phyloP scores from a whole-genome alignment of 2,113 vertebrate species.

The Strix aluco region DNA sequence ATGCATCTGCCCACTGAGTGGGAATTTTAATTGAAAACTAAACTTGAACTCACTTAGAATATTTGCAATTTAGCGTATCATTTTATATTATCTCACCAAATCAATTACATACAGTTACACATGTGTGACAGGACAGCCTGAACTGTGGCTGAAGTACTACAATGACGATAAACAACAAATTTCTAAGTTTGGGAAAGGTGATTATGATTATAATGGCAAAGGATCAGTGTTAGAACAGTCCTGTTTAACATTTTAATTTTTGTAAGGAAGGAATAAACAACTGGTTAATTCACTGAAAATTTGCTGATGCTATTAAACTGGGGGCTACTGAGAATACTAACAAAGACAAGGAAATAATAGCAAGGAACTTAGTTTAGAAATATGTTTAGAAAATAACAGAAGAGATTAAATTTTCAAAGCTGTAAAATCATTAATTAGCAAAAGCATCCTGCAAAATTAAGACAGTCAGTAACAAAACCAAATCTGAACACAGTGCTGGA shows the following conservation, averaged over 20 bases:
- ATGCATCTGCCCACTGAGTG: background rate
- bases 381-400: conserved; percentile 13
- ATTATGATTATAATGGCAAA: background rate
- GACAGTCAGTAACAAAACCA: background rate
- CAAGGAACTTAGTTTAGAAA: background rate
- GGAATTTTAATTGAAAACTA: conserved; percentile 31
- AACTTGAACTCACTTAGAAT: background rate
- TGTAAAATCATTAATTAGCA: background rate
- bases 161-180: background rate
- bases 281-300: conserved; percentile 22
- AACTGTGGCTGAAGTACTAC: background rate
- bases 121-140: background rate
- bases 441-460: conserved; percentile 15
- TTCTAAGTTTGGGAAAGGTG: conserved; percentile 8
- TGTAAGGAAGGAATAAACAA: conserved; percentile 23
- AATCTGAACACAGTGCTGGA: background rate
- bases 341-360: background rate
- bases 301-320: conserved; percentile 16
- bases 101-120: conserved; percentile 29
- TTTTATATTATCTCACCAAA: conserved; percentile 2
- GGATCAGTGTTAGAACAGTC: background rate
- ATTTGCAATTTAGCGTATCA: background rate
- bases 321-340: background rate
- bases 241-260: conserved; percentile 31
- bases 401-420: conserved; percentile 8